These are phyloP conservation scores for Carcharodon carcharias DNA, from an alignment of 2,797 vertebrate species.

Conservation along the genomic window DNA sequence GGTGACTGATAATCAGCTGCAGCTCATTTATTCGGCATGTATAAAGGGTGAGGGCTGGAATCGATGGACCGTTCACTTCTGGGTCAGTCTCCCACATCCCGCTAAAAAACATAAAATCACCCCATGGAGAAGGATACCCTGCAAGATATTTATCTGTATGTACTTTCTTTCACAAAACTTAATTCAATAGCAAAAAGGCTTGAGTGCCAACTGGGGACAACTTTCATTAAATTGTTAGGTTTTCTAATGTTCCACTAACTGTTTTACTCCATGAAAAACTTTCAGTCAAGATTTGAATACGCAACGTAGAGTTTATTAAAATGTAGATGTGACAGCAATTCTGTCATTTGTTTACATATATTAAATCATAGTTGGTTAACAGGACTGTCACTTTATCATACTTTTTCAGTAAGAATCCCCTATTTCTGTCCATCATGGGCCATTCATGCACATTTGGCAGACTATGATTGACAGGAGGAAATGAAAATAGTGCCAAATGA, in stretches of 20 bases:
- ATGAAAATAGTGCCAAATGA: slow-evolving; percentile 32
- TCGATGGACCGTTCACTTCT: too few relatives aligned
- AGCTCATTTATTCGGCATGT: too few relatives aligned
- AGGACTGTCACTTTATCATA: slow-evolving; percentile 15
- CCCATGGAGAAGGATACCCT: not conserved
- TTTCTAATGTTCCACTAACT: not conserved
- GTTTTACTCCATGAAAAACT: not conserved
- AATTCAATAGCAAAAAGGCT: not conserved
- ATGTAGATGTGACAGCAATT: not conserved
- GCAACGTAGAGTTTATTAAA: not conserved
- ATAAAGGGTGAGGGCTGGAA: too few relatives aligned
- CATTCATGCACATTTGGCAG: not conserved
- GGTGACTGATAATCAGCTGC: too few relatives aligned
- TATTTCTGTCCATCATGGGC: not conserved
- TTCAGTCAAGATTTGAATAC: not conserved
- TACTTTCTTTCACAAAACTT: not conserved
- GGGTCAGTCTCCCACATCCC: too few relatives aligned
- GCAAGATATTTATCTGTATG: not conserved
- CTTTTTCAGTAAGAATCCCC: not conserved
- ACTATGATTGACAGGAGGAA: slow-evolving; percentile 20
- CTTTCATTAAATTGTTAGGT: not conserved
- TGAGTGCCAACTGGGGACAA: not conserved
- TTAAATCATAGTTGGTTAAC: slow-evolving; percentile 32
- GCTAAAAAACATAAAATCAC: too few relatives aligned
- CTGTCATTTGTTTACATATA: slow-evolving; percentile 26